Evolutionary conservation across 2,113 vertebrate species (phyloP).

Genomic region (Rhea americana): DNA sequence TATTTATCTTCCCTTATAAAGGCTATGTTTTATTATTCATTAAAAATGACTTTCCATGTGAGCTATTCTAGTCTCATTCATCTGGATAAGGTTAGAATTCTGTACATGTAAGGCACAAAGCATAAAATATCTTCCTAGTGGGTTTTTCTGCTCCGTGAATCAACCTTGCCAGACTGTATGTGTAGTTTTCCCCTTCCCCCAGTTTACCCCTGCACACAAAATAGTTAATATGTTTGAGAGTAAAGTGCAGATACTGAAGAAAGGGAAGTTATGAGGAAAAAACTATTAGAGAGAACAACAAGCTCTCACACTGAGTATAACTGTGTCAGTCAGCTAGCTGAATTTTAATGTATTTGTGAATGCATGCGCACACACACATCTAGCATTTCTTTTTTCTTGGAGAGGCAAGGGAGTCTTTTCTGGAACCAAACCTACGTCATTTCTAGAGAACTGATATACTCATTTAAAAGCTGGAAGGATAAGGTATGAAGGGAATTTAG

Average conservation of each 20-base stretch:
- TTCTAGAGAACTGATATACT: neutral
- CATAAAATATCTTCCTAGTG: neutral
- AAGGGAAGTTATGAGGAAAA: neutral
- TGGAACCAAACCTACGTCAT: neutral
- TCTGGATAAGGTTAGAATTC: neutral
- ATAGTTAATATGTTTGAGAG: neutral
- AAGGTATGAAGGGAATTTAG: neutral
- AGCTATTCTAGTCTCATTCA: neutral
- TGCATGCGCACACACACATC: neutral
- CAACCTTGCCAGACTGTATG: neutral
- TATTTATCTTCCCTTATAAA: neutral
- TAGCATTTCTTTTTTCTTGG: neutral
- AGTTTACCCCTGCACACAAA: neutral
- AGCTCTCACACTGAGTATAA: too few relatives aligned
- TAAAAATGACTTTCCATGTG: neutral
- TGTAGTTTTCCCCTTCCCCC: neutral
- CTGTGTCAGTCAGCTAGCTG: neutral
- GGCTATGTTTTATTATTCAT: neutral
- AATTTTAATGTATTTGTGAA: neutral
- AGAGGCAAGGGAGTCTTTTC: neutral
- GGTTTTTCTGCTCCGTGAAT: neutral
- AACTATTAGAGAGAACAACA: too few relatives aligned
- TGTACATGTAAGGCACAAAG: neutral
- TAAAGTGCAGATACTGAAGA: rapidly evolving
- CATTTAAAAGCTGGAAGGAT: neutral